These are phyloP conservation scores for Danaus plexippus DNA, from an alignment of 1,140 invertebrate genomes.

Conservation along the genomic window DNA sequence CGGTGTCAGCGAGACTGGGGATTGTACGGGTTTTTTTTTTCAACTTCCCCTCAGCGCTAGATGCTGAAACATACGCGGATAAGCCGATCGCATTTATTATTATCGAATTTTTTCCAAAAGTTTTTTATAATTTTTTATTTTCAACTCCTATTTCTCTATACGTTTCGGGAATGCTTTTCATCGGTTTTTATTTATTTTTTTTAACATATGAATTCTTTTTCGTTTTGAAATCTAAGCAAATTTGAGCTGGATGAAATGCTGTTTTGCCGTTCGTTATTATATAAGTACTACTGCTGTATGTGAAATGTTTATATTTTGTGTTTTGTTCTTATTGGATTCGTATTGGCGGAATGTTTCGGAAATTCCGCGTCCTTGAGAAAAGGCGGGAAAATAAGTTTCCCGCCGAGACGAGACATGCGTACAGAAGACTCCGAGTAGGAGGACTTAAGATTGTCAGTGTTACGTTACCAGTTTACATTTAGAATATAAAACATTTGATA, in stretches of 20 bases:
- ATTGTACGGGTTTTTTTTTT: constrained; percentile 44
- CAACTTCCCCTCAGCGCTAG: constrained; percentile 43
- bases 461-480: too few species aligned
- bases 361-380: constrained; percentile 45
- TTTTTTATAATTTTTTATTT: too few species aligned
- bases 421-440: constrained; percentile 31
- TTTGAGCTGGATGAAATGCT: too few species aligned
- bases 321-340: constrained; percentile 49
- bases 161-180: too few species aligned
- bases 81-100: constrained; percentile 40
- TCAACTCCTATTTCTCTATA: too few species aligned
- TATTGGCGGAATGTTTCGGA: constrained; percentile 31
- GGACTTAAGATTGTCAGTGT: too few species aligned
- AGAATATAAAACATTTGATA: too few species aligned
- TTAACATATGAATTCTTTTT: too few species aligned
- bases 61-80: constrained; percentile 59
- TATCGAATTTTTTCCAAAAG: constrained; percentile 19
- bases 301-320: constrained; percentile 8
- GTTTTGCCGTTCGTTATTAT: too few species aligned
- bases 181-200: too few species aligned
- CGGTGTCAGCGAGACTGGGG: constrained; percentile 53
- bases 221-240: too few species aligned
- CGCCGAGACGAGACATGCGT: constrained; percentile 60
- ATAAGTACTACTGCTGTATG: too few species aligned
- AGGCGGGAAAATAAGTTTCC: constrained; percentile 66